A percentile compares a stretch with the other conserved stretches of the same genome.
These are phyloP conservation scores for Tympanoctomys barrerae DNA, from an alignment of 2,797 vertebrate genomes.

Conservation along the genomic window DNA sequence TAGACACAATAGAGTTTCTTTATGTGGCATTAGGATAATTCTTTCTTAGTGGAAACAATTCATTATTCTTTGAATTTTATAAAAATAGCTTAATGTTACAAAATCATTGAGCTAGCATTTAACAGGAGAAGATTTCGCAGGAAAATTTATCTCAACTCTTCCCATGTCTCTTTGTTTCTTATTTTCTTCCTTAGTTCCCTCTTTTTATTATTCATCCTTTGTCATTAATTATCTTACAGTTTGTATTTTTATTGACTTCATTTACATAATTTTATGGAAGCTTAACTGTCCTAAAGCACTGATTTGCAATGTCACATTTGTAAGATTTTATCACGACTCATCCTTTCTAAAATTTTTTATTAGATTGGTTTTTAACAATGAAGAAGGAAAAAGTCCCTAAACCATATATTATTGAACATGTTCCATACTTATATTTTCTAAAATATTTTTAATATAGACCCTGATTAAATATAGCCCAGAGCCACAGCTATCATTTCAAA, in stretches of 20 bases:
- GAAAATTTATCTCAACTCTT: neutral
- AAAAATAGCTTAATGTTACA: neutral
- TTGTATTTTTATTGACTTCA: neutral
- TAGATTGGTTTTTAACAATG: neutral
- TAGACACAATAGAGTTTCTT: neutral
- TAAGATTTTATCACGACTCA: neutral
- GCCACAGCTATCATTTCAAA: neutral
- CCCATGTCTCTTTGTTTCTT: neutral
- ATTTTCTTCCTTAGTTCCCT: neutral
- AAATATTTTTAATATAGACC: neutral
- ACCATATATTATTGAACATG: neutral
- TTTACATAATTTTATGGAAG: neutral
- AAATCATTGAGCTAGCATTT: neutral
- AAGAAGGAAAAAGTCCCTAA: neutral
- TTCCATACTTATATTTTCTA: neutral
- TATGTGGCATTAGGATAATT: neutral
- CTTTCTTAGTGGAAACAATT: neutral
- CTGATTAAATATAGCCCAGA: neutral
- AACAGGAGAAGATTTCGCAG: neutral
- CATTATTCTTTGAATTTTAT: slow-evolving; percentile 32
- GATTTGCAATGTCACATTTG: neutral
- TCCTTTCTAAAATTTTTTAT: neutral
- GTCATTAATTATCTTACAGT: neutral
- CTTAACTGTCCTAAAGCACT: neutral
- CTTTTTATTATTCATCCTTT: neutral